Evolutionary conservation across 2,113 vertebrate genomes (phyloP).

Genomic region (Odontophorus gujanensis): DNA sequence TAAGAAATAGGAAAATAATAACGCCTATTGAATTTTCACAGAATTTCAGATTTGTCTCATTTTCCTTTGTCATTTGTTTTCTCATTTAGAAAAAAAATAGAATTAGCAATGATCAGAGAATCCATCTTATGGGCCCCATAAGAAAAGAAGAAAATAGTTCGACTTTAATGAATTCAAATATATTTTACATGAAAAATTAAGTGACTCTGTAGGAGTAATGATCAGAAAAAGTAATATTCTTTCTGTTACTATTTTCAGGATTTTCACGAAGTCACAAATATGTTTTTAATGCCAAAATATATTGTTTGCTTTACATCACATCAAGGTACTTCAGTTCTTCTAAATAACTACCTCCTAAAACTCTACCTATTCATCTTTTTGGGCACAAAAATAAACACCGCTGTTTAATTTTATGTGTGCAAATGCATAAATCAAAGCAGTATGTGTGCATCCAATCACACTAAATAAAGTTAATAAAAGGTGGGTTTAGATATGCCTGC

Average conservation of each 20-base stretch:
- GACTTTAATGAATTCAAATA: not conserved
- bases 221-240: not conserved
- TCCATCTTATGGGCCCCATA: not conserved
- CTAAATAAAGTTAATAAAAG: not conserved
- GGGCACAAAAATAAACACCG: not conserved
- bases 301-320: not conserved
- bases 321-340: constrained; percentile 15
- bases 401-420: not conserved
- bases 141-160: not conserved
- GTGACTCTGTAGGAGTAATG: not conserved
- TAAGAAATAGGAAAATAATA: constrained; percentile 39
- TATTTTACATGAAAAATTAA: constrained; percentile 44
- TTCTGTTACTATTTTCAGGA: constrained; percentile 4
- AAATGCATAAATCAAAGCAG: not conserved
- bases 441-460: not conserved
- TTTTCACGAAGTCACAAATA: not conserved
- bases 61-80: constrained; percentile 24
- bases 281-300: not conserved
- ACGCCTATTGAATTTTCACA: constrained; percentile 44
- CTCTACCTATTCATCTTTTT: not conserved
- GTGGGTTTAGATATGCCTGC: not conserved
- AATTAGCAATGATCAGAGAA: constrained; percentile 51
- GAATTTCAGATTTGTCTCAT: constrained; percentile 36
- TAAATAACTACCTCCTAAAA: constrained; percentile 18
- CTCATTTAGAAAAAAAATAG: not conserved